Percentiles rank a stretch among this genome's conserved stretches.
These are phyloP conservation scores for Shargacucullia verbasci DNA, from an alignment of 2,888 invertebrate genomes.

Conservation along the genomic window DNA sequence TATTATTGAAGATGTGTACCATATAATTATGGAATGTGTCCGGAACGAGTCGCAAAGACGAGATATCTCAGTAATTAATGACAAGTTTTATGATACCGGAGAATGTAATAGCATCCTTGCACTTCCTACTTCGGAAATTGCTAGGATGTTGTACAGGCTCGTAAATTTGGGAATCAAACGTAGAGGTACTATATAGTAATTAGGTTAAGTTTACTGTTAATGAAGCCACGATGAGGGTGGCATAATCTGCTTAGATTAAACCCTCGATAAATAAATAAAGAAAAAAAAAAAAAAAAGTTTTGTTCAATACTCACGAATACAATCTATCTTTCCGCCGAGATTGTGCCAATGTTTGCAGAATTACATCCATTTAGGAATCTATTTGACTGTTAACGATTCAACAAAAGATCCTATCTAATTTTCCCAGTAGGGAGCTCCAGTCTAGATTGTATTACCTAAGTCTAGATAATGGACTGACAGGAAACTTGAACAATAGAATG, in stretches of 20 bases:
- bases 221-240: no score
- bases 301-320: not conserved
- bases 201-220: no score
- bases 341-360: constrained; percentile 10
- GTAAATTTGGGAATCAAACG: not conserved
- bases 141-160: constrained; percentile 3
- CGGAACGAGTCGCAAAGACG: not conserved
- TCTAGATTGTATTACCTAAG: constrained; percentile 17
- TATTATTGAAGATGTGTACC: not conserved
- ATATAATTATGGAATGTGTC: constrained; percentile 4
- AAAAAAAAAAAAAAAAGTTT: no score
- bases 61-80: not conserved
- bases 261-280: no score
- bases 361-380: constrained; percentile 23
- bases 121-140: not conserved
- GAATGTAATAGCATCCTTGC: constrained; percentile 4
- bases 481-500: constrained; percentile 32
- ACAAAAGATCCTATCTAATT: constrained; percentile 22
- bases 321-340: constrained; percentile 6
- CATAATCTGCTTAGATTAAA: no score
- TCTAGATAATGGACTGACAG: constrained; percentile 25
- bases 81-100: not conserved
- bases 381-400: constrained; percentile 23
- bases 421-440: constrained; percentile 6
- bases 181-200: constrained; percentile 1